A percentile compares a stretch with the other conserved stretches of the same genome.
These are phyloP conservation scores for Lutjanus campechanus DNA, from an alignment of 2,797 vertebrate species.

Conservation along the genomic window DNA sequence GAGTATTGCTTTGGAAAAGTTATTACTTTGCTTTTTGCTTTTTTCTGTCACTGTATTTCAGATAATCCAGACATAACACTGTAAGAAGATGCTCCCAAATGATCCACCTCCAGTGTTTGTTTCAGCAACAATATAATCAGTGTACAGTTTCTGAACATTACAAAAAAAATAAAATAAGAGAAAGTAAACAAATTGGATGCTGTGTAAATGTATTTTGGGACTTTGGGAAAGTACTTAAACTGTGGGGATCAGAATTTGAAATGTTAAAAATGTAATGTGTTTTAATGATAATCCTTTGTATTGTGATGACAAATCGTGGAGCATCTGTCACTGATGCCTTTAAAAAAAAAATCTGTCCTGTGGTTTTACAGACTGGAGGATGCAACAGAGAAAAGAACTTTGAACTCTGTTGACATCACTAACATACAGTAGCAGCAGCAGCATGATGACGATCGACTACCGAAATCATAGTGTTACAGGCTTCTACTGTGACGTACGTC, in stretches of 20 bases:
- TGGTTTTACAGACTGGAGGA: constrained; percentile 44
- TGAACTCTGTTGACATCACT: constrained; percentile 8
- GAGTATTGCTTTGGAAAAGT: constrained; percentile 43
- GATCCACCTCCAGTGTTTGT: constrained; percentile 36
- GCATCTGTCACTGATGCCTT: constrained; percentile 43
- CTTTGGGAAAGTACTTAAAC: constrained; percentile 14
- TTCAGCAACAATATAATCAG: constrained; percentile 30
- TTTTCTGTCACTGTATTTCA: constrained; percentile 41
- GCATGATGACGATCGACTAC: constrained; percentile 10
- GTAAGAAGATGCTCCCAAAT: constrained; percentile 29
- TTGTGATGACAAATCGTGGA: constrained; percentile 67
- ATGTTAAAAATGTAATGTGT: constrained; percentile 1
- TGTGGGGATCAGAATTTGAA: constrained; percentile 6
- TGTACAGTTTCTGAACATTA: constrained; percentile 37
- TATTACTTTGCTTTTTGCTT: constrained; percentile 34
- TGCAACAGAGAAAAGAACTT: constrained; percentile 33
- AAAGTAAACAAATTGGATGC: not conserved
- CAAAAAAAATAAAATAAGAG: not conserved
- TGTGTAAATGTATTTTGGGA: constrained; percentile 30
- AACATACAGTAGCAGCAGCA: constrained; percentile 26
- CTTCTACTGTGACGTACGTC: constrained; percentile 22
- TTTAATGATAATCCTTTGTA: constrained; percentile 56
- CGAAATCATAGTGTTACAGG: constrained; percentile 22
- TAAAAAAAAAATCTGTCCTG: constrained; percentile 7
- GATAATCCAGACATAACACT: constrained; percentile 24